Evolutionary conservation across 1,140 invertebrate species (phyloP), one percentile per base, ranked within the genome.

Genomic region (Bombus impatiens): DNA sequence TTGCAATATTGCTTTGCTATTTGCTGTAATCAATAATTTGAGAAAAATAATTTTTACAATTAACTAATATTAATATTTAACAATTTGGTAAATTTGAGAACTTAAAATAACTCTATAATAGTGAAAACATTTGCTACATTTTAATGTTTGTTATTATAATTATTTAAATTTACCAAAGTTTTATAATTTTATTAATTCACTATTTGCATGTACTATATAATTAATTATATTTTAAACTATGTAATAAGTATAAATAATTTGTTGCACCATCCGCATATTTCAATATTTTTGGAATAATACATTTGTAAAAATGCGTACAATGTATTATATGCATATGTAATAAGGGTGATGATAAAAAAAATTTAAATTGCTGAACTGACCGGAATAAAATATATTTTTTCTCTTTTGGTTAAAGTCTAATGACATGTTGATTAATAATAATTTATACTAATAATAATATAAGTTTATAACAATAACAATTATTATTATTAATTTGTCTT

Each of bases 331-430:
- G 44, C 18, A 18, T 75, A 35, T 44, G 15, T 70, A 28, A 47
- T 47, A n/a, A 65, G 6, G 13, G 10, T 47, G 25, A 42, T n/a
- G n/a, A 25, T 78, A 57, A 15, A 35, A 42, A 78, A 75, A 82
- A n/a, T 59, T 82, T 90, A 90, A 88, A 90, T 90, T 88, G 82
- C 89, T 90, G 86, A 88, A 88, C 84, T 84, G 83, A 90, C 74
- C 67, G 87, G 87, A 81, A 90, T 71, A 82, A 78, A 37, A n/a
- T 78, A 42, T 42, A 32, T 57, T 67, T 53, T 59, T 72, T 77
- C 77, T n/a, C 37, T 42, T 72, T 79, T 15, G 57, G 74, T 32
- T 67, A 85, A 59, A 40, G 28, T 74, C 3, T 67, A 82, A 25
- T 32, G n/a, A 82, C 42, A 75, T 35, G 4, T 37, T 8, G 0